A percentile compares a stretch with the other conserved stretches of the same genome.
phyloP scores from a whole-genome alignment of 2,888 invertebrate species.

The Drymonia ruficornis region DNA sequence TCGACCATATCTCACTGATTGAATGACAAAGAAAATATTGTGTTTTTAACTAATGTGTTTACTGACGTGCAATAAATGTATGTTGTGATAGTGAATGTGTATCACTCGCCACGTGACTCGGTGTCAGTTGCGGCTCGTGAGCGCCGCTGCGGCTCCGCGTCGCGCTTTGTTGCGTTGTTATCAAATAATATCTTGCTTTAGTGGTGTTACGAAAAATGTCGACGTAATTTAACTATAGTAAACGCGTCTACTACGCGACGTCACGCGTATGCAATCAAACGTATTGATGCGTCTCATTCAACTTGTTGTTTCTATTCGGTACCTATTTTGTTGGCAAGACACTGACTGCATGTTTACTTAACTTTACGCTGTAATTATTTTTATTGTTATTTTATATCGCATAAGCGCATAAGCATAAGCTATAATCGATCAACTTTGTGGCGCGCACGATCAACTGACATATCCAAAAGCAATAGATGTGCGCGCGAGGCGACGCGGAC shows the following conservation, averaged over 20 bases:
- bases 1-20: constrained; percentile 6
- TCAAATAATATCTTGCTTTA: no score
- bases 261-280: background rate
- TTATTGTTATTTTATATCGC: constrained; percentile 9
- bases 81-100: no score
- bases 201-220: no score
- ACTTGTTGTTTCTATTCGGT: background rate
- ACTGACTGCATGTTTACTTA: constrained; percentile 31
- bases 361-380: constrained; percentile 20
- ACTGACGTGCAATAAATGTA: background rate
- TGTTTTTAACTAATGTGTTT: no score
- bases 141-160: no score
- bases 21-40: no score
- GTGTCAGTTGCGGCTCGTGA: no score
- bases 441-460: constrained; percentile 15
- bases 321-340: constrained; percentile 10
- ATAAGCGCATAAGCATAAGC: constrained; percentile 23
- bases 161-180: no score
- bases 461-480: constrained; percentile 15
- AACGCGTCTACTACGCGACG: no score
- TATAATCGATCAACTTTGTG: constrained; percentile 9
- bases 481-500: no score
- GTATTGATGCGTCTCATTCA: background rate
- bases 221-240: no score
- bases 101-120: no score